Evolutionary conservation across 2,888 invertebrate genomes (phyloP).

Genomic region (Incurvaria masculella): DNA sequence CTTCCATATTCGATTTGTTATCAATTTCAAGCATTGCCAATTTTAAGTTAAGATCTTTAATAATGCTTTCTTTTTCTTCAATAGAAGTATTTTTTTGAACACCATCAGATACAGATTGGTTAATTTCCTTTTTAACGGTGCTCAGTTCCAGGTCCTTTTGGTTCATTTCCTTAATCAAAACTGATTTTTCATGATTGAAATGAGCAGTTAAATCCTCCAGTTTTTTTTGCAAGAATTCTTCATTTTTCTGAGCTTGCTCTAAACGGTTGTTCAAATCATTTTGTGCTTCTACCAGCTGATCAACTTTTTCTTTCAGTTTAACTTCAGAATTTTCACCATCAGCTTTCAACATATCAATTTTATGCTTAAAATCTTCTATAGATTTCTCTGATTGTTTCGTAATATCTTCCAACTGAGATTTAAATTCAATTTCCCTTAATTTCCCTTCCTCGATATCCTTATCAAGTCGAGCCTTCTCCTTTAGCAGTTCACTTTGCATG

Average conservation of each 20-base stretch:
- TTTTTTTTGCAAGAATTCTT: slow-evolving; percentile 46
- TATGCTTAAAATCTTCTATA: slow-evolving; percentile 46
- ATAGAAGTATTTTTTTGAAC: slow-evolving; percentile 24
- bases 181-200: slow-evolving; percentile 37
- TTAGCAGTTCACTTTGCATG: slow-evolving; percentile 35
- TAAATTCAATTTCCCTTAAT: slow-evolving; percentile 37
- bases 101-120: slow-evolving; percentile 31
- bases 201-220: slow-evolving; percentile 44
- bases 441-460: slow-evolving; percentile 39
- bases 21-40: slow-evolving; percentile 47
- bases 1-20: slow-evolving; percentile 42
- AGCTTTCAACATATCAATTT: slow-evolving; percentile 41
- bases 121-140: slow-evolving; percentile 27
- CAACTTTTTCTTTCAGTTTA: slow-evolving; percentile 49
- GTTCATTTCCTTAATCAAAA: slow-evolving; percentile 36
- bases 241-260: slow-evolving; percentile 47
- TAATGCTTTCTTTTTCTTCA: slow-evolving; percentile 36
- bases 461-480: slow-evolving; percentile 43
- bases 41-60: slow-evolving; percentile 41
- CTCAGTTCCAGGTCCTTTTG: slow-evolving; percentile 32
- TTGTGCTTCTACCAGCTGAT: slow-evolving; percentile 45
- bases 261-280: slow-evolving; percentile 47
- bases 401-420: slow-evolving; percentile 31
- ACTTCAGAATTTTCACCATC: slow-evolving; percentile 44
- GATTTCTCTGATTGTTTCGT: slow-evolving; percentile 42